A percentile compares a stretch with the other conserved stretches of the same genome.
phyloP scores from a whole-genome alignment of 2,797 vertebrate species.

The Amblyraja radiata region DNA sequence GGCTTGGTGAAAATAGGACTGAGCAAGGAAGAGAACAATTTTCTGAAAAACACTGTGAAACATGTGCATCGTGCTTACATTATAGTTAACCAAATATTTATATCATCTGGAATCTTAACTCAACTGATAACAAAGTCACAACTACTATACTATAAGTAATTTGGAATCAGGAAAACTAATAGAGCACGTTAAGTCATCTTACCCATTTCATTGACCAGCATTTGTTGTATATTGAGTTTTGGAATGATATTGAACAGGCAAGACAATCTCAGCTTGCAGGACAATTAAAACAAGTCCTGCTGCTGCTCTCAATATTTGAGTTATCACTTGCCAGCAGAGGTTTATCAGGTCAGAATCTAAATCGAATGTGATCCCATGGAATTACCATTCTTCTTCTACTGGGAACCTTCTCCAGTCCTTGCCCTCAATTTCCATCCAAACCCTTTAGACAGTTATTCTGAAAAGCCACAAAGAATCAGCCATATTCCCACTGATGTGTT shows the following conservation, averaged over 20 bases:
- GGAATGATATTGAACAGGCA: neutral
- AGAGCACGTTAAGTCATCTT: neutral
- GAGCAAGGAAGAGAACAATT: neutral
- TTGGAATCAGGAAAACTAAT: neutral
- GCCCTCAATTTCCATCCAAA: too few species aligned
- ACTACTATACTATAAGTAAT: neutral
- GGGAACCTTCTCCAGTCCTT: neutral
- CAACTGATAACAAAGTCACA: neutral
- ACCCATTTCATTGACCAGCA: neutral
- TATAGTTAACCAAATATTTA: too few species aligned
- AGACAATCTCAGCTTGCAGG: neutral
- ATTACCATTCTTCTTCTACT: neutral
- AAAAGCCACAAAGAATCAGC: too few species aligned
- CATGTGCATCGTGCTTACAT: neutral
- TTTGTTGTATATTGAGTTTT: neutral
- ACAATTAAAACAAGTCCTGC: neutral
- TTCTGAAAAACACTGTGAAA: neutral
- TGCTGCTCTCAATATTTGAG: neutral
- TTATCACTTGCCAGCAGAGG: neutral
- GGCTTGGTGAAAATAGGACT: neutral
- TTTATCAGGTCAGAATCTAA: neutral
- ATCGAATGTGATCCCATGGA: neutral
- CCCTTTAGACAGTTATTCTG: too few species aligned
- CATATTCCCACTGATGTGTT: too few species aligned
- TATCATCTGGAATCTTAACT: neutral